Base-by-base conservation (phyloP, 2,888 invertebrate genomes). In the Drosophila suboccidentalis region DNA sequence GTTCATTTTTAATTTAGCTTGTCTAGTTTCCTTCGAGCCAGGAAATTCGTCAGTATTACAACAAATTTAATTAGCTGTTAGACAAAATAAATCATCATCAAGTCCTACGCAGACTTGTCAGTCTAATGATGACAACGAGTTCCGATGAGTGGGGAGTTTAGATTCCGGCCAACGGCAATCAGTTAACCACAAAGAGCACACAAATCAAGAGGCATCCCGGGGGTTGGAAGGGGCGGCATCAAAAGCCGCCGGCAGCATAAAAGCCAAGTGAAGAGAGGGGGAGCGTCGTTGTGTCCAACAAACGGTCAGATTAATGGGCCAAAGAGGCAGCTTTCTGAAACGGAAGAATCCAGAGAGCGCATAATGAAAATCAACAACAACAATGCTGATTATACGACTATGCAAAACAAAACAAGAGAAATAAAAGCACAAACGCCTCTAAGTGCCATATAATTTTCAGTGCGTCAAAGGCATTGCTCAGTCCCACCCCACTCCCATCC, bases 341-440 rank as follows among this genome's bases (percentile, higher is more conserved):
- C 53, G 71, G 62, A 75, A 76, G 46, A 64, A 70, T 61, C 64
- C 55, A 53, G 50, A 57, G 50, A 58, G 44, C 38, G 26, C 54
- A 54, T 75, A 74, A 74, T 74, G 69, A 74, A 75, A 75, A 69
- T 74, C 70, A 74, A 79, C 71, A 77, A 83, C 75, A 78, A 83
- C 75, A 78, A 83, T 76, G 71, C 75, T 87, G 87, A 87, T 87
- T 87, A 81, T 75, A 29, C 8, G 29, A 29, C 2, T 29, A 87
- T 85, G 89, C 79, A 89, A 87, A 87, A 89, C 80, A 85, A 26
- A 87, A 89, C 80, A 85, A 87, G 80, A 78, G 80, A 79, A 77
- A 76, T 72, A 66, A 76, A 86, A 74, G 55, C 63, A 39, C 61
- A 69, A 67, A 74, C 39, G 70, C 62, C 39, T 71, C 54, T 65